Base-by-base conservation (phyloP, 92 coral and sea anemone species). In the Palythoa grandis region DNA sequence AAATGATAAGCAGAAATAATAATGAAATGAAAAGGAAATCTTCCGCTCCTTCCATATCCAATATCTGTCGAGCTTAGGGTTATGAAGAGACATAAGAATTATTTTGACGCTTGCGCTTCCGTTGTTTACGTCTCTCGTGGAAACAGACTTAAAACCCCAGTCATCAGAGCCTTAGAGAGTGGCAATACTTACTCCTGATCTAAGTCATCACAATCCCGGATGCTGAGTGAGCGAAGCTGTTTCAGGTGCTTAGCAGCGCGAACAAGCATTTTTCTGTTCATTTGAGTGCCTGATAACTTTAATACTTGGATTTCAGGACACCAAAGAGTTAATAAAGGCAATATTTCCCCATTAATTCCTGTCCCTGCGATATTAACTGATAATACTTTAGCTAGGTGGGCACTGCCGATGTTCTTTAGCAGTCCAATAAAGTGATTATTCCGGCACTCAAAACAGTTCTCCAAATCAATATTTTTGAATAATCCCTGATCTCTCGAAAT, bases 311-410 rank as follows among this genome's bases (percentile, higher is more conserved):
- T 80, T 68, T 80, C 63, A 13, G 85, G 74, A 70, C 85, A 80
- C 85, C 85, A 80, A 6, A 80, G 74, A 66, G 85, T 80, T 35
- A 80, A 80, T 24, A 80, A 80, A 23, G 72, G 85, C 19, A 80
- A 25, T 38, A 80, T 80, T 80, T 80, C 85, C 3, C 85, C 74
- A n/a, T 80, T 80, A 80, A 80, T 80, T 29, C 85, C 74, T 38
- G 85, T 65, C 43, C 85, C 85, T 20, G 85, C 85, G 37, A 80
- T 80, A 80, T 80, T 80, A 38, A 80, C 75, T 48, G 85, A 43
- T 54, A 53, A 39, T 15, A 80, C 85, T 43, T 52, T 80, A 37
- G 61, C 58, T 48, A 80, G 5, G 74, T 66, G 66, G 25, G 74
- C 74, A 23, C 20, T 80, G 74, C 85, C 85, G 47, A 80, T 66